phyloP scores from a whole-genome alignment of 2,888 invertebrate genomes.

The Dione juno region DNA sequence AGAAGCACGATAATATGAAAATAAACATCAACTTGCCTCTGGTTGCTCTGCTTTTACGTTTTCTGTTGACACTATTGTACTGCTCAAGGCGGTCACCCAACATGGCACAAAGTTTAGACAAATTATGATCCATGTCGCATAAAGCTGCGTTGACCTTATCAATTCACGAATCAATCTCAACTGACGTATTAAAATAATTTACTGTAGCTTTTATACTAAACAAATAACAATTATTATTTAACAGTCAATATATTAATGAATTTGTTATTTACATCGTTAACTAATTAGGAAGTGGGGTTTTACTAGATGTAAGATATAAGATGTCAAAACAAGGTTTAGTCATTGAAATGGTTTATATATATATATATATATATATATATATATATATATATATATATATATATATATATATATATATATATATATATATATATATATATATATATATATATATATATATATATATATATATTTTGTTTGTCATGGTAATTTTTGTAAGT shows the following conservation, averaged over 20 bases:
- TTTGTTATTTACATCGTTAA: conserved; percentile 4
- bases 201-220: not conserved
- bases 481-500: no score
- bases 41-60: conserved; percentile 21
- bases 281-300: not conserved
- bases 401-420: no score
- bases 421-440: no score
- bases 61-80: conserved; percentile 26
- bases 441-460: no score
- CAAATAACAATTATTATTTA: not conserved
- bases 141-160: not conserved
- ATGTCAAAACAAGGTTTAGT: not conserved
- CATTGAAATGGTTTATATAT: no score
- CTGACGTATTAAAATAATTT: not conserved
- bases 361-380: no score
- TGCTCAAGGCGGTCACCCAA: conserved; percentile 38
- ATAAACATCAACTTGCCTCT: conserved; percentile 18
- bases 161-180: not conserved
- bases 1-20: no score
- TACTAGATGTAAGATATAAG: not conserved
- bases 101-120: conserved; percentile 42
- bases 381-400: no score
- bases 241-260: not conserved
- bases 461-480: no score
- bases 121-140: conserved; percentile 39